Conservation (phyloP, 2,888 invertebrate species). For the Chrysolina haemoptera region DNA sequence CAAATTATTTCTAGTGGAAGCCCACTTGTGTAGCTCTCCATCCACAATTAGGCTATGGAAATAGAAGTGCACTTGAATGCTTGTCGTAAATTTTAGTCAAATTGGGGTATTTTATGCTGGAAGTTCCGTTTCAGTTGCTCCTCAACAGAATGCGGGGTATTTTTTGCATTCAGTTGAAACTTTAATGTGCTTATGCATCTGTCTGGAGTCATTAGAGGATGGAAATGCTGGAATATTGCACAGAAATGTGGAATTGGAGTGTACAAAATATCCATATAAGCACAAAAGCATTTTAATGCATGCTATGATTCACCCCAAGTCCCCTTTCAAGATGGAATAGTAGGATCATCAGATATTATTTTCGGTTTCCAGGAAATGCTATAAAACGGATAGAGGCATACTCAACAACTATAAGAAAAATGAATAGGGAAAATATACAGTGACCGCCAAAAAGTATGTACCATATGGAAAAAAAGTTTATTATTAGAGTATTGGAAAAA, state of each 20-base stretch:
- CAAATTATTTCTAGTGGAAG: background rate
- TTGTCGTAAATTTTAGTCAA: constrained; percentile 1
- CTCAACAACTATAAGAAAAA: too few relatives aligned
- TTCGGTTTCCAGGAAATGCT: too few relatives aligned
- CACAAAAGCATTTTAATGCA: background rate
- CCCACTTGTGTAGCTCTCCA: background rate
- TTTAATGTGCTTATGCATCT: constrained; percentile 5
- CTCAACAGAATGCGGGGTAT: background rate
- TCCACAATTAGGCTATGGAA: background rate
- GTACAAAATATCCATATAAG: background rate
- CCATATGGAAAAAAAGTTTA: too few relatives aligned
- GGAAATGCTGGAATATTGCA: background rate
- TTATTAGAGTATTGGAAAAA: too few relatives aligned
- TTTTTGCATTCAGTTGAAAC: background rate
- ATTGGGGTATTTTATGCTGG: constrained; percentile 3
- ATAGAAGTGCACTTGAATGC: constrained; percentile 9
- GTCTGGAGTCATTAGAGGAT: constrained; percentile 4
- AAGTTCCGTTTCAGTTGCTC: constrained; percentile 6
- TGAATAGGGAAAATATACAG: too few relatives aligned
- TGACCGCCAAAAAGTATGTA: too few relatives aligned
- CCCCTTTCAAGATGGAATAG: too few relatives aligned
- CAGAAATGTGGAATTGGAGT: background rate
- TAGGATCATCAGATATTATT: too few relatives aligned
- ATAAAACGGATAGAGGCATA: too few relatives aligned
- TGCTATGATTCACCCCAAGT: background rate